phyloP scores from a whole-genome alignment of 2,797 vertebrate species.

The Pampus argenteus region DNA sequence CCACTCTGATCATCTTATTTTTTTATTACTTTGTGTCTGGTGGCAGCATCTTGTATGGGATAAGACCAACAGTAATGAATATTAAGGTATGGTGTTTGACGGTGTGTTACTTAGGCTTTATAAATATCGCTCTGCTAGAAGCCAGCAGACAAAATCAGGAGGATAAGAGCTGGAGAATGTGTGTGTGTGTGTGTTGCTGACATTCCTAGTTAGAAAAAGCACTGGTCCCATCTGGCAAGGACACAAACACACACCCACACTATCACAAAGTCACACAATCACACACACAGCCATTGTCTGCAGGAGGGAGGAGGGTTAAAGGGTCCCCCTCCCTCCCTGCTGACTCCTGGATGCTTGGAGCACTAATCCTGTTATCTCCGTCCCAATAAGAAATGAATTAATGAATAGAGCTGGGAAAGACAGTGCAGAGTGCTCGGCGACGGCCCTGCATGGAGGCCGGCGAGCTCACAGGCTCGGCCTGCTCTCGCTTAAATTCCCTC shows the following conservation, averaged over 20 bases:
- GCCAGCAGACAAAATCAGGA: slow-evolving; percentile 57
- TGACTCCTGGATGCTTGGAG: slow-evolving; percentile 74
- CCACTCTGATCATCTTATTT: not conserved
- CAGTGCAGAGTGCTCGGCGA: slow-evolving; percentile 44
- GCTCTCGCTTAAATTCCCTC: slow-evolving; percentile 17
- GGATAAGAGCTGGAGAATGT: slow-evolving; percentile 49
- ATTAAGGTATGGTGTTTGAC: slow-evolving; percentile 10
- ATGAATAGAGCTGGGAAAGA: slow-evolving; percentile 69
- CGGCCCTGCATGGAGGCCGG: slow-evolving; percentile 47
- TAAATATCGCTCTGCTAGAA: slow-evolving; percentile 25
- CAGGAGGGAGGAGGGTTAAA: slow-evolving; percentile 63
- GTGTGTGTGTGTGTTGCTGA: slow-evolving; percentile 31
- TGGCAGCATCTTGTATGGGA: too few relatives aligned
- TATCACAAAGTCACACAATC: slow-evolving; percentile 52
- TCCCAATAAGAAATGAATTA: slow-evolving; percentile 83
- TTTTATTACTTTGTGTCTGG: not conserved
- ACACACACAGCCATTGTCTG: slow-evolving; percentile 66
- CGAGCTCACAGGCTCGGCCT: slow-evolving; percentile 27
- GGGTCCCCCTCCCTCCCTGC: slow-evolving; percentile 54
- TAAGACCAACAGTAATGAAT: slow-evolving; percentile 2
- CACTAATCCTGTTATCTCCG: slow-evolving; percentile 83
- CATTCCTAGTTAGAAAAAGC: slow-evolving; percentile 65
- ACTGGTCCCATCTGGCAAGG: slow-evolving; percentile 70
- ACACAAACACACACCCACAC: slow-evolving; percentile 60
- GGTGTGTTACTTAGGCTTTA: slow-evolving; percentile 31